Evolutionary conservation across 1,140 invertebrate species (phyloP).

Genomic region (Dinothrombium tinctorium): DNA sequence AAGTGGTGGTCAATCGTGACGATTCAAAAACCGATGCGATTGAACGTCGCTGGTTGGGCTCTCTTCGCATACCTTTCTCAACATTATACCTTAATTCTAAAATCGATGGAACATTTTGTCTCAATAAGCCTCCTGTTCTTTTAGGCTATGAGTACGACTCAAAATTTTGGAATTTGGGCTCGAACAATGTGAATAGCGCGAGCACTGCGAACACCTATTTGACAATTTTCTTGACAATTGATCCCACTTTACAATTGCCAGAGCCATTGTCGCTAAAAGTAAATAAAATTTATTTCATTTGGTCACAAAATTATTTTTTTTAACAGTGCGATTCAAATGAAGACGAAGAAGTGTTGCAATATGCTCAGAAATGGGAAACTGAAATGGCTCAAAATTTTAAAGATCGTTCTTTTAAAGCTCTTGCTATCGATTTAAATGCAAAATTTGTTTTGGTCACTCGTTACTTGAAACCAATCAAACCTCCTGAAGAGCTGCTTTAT

Average conservation of each 20-base stretch:
- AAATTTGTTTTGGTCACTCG: conserved; percentile 42
- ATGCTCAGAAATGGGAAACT: conserved; percentile 21
- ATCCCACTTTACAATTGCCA: conserved; percentile 19
- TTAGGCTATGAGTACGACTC: conserved; percentile 31
- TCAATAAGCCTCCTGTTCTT: conserved; percentile 37
- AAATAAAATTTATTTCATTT: conserved; percentile 5
- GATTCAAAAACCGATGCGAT: conserved; percentile 32
- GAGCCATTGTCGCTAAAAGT: conserved; percentile 24
- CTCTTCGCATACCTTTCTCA: conserved; percentile 40
- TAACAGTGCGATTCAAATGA: conserved; percentile 23
- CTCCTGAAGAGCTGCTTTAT: conserved; percentile 29
- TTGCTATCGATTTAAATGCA: conserved; percentile 39
- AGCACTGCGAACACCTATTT: conserved; percentile 20
- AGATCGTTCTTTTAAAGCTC: conserved; percentile 31
- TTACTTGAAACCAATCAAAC: conserved; percentile 35
- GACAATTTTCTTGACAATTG: conserved; percentile 23
- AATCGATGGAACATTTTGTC: conserved; percentile 37
- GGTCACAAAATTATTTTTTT: conserved; percentile 2
- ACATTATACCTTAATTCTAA: conserved; percentile 38
- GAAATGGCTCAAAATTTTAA: conserved; percentile 25
- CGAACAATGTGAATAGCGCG: conserved; percentile 9
- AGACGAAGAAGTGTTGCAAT: conserved; percentile 20
- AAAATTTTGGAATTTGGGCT: conserved; percentile 12
- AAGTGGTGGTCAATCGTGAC: conserved; percentile 38
- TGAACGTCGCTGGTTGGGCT: conserved; percentile 44